These are phyloP conservation scores for Pantherophis vulpinus DNA, from an alignment of 2,797 vertebrate species.

Conservation along the genomic window DNA sequence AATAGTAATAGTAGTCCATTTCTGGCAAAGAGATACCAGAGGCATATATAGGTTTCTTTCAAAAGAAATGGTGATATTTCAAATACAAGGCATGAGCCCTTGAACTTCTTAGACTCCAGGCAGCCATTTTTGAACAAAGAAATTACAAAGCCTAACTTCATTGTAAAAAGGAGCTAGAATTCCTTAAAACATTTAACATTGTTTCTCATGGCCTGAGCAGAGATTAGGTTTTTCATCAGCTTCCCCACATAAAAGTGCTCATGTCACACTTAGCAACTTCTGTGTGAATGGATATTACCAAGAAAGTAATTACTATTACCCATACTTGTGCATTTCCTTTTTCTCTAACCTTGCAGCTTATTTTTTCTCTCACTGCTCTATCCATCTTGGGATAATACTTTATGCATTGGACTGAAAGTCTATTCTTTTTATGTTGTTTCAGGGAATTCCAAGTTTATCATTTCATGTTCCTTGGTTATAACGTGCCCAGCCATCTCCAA, in stretches of 20 bases:
- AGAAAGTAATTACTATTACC: background rate
- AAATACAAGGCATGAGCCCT: background rate
- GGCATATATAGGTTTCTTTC: background rate
- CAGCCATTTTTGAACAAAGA: background rate
- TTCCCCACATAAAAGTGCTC: background rate
- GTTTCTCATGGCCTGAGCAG: background rate
- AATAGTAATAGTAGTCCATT: background rate
- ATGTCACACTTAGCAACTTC: background rate
- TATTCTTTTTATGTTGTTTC: background rate
- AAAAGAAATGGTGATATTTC: background rate
- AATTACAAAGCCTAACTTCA: background rate
- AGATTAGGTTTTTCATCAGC: background rate
- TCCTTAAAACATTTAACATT: background rate
- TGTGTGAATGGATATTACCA: background rate
- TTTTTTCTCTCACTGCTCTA: background rate
- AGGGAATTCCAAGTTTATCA: background rate
- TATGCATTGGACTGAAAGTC: background rate
- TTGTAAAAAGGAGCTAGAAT: background rate
- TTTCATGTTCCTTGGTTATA: slow-evolving; percentile 24
- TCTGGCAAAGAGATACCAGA: background rate
- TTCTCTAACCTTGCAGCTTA: background rate
- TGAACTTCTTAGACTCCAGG: background rate
- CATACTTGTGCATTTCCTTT: background rate
- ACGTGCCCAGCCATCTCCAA: slow-evolving; percentile 3
- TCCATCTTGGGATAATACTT: background rate